Evolutionary conservation across 2,888 invertebrate species (phyloP).

Genomic region (Beris chalybata): DNA sequence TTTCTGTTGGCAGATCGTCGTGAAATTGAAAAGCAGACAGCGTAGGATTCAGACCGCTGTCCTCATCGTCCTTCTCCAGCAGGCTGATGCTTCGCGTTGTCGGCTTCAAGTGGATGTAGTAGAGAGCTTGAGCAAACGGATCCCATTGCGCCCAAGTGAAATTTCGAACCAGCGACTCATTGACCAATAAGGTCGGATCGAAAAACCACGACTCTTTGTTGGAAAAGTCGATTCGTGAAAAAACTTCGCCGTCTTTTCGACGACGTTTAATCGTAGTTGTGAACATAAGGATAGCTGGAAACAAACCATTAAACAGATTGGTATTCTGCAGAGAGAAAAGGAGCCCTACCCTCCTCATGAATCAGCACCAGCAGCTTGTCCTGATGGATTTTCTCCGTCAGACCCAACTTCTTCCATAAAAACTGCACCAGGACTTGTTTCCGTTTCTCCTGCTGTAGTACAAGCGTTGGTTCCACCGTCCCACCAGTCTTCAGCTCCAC

Average conservation of each 20-base stretch:
- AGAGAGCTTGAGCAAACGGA: slow-evolving; percentile 69
- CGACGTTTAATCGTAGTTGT: slow-evolving; percentile 56
- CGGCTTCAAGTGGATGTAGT: slow-evolving; percentile 79
- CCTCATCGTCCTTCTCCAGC: slow-evolving; percentile 64
- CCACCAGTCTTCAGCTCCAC: slow-evolving; percentile 61
- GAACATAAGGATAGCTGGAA: slow-evolving; percentile 48
- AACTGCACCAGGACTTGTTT: slow-evolving; percentile 82
- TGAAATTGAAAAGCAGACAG: slow-evolving; percentile 85
- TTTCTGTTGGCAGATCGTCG: slow-evolving; percentile 82
- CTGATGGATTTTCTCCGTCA: slow-evolving; percentile 50
- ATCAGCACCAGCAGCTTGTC: slow-evolving; percentile 74
- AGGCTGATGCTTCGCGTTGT: slow-evolving; percentile 67
- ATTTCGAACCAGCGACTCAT: slow-evolving; percentile 66
- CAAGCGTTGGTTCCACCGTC: slow-evolving; percentile 49
- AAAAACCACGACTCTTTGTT: slow-evolving; percentile 58
- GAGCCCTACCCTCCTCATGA: slow-evolving; percentile 75
- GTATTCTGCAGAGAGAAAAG: background rate
- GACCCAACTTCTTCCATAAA: slow-evolving; percentile 49
- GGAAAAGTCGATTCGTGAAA: slow-evolving; percentile 44
- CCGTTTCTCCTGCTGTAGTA: slow-evolving; percentile 60
- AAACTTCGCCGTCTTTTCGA: slow-evolving; percentile 56
- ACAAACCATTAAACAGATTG: background rate
- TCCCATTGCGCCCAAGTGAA: slow-evolving; percentile 91
- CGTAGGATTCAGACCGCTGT: slow-evolving; percentile 67
- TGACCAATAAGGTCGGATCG: slow-evolving; percentile 60